Base-by-base conservation (phyloP, 2,113 vertebrate genomes). In the Rana temporaria region DNA sequence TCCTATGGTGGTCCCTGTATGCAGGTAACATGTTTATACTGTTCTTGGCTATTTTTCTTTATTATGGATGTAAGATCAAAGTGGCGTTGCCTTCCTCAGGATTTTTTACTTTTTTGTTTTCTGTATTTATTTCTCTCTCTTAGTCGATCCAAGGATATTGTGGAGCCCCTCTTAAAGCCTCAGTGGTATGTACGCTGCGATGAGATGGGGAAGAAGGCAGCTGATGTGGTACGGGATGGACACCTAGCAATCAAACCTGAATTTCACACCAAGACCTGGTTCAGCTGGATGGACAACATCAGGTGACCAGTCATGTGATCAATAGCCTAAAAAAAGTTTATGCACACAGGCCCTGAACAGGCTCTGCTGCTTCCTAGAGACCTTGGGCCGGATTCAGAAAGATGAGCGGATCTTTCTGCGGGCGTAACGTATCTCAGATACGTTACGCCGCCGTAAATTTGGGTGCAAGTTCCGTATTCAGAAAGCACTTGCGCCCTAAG, bases 1-100 rank as follows among this genome's bases (percentile, higher is more conserved):
- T 85, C 96, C 96, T n/a, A 98, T 98, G 96, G 95, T 97, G 63
- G 96, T 98, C 11, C 96, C 96, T 0, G 89, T 98, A 18, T 98
- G 96, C 95, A 98, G 95, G 96, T 97, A 89, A 88, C 64, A 65
- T 48, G 6, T 14, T 18, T 6, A 22, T 38, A 30, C 22, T 19
- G 15, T 24, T 7, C n/a, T n/a, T 63, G 3, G 0, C 16, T 18
- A 15, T 8, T 32, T 34, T 19, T 1, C 34, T 8, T 17, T 26
- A 18, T 66, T 19, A 12, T 69, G 2, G 66, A 12, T 62, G 4
- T 14, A 5, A 30, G 12, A 32, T 32, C 26, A 4, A 0, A 57
- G 20, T 3, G 55, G 2, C 42, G 12, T 57, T 18, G 22, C 52
- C 16, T 20, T 19, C 14, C 8, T 53, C 16, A 18, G 30, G 22